A percentile compares a stretch with the other conserved stretches of the same genome.
phyloP scores from a whole-genome alignment of 2,888 invertebrate genomes.

The Cactoblastis cactorum region DNA sequence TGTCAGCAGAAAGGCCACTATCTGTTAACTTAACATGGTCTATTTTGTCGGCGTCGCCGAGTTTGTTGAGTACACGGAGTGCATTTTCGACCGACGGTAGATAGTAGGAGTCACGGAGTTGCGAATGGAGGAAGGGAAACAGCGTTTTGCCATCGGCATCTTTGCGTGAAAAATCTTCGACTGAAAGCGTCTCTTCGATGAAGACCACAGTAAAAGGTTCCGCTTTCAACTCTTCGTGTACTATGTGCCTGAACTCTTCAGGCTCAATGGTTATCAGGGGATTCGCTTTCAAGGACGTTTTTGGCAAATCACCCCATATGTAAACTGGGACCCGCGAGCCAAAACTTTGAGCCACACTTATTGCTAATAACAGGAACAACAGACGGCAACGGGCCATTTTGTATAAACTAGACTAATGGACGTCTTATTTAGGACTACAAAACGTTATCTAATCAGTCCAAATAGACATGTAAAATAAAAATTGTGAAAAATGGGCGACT shows the following conservation, averaged over 20 bases:
- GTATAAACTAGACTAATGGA: slow-evolving; percentile 50
- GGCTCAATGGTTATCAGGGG: slow-evolving; percentile 49
- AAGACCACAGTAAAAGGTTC: slow-evolving; percentile 72
- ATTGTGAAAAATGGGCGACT: slow-evolving; percentile 58
- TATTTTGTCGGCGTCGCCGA: slow-evolving; percentile 57
- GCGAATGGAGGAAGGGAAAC: slow-evolving; percentile 56
- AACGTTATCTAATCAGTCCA: slow-evolving; percentile 49
- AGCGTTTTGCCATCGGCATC: slow-evolving; percentile 54
- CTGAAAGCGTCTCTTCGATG: slow-evolving; percentile 74
- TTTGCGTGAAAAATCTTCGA: slow-evolving; percentile 79
- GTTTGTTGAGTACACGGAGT: slow-evolving; percentile 70
- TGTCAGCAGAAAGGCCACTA: slow-evolving; percentile 51
- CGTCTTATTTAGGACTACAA: slow-evolving; percentile 50
- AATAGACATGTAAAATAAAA: slow-evolving; percentile 44
- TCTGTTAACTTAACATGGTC: slow-evolving; percentile 59
- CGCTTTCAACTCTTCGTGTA: slow-evolving; percentile 52
- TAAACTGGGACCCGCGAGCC: slow-evolving; percentile 78
- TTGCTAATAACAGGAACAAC: slow-evolving; percentile 59
- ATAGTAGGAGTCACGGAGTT: slow-evolving; percentile 65
- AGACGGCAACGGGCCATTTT: slow-evolving; percentile 72
- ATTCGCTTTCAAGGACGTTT: slow-evolving; percentile 39
- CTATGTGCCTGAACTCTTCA: slow-evolving; percentile 49
- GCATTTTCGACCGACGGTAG: slow-evolving; percentile 82
- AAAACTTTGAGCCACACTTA: slow-evolving; percentile 55
- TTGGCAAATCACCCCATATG: slow-evolving; percentile 74